Evolutionary conservation across 2,888 invertebrate species (phyloP), one percentile per base, ranked within the genome.

Genomic region (Noctua janthina): DNA sequence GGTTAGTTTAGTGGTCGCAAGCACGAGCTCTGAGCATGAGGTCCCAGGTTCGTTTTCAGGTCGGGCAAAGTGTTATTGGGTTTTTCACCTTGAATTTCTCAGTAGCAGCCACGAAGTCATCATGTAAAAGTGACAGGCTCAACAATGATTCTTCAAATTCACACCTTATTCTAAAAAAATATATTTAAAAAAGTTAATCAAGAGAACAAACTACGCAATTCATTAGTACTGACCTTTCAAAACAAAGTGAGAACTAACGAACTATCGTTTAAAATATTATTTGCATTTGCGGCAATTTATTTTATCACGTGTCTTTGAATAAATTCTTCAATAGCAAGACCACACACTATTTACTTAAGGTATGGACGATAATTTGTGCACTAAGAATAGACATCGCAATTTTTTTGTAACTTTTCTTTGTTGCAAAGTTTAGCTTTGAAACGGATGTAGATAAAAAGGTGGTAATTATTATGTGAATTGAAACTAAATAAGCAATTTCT

Each of bases 321-420:
- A 59, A 56, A 84, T 79, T 82, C 51, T 81, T 74, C 29, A 75
- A 80, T 69, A 68, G 49, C 13, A 0, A 80, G 81, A 86, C 87
- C 88, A 86, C 83, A 86, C 88, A 79, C 7, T 51, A 49, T 73
- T 75, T 75, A 46, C 20, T 85, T 85, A 85, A 85, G 87, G 77
- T 29, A 17, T 4, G 70, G 67, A 56, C 17, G 68, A 29, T 84
- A 76, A 51, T 71, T 76, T 74, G 15, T 67, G 43, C 43, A 62
- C n/a, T 56, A 62, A 46, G n/a, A 70, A 49, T 49, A 71, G 46
- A 29, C 10, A 20, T 4, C 10, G 10, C 13, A 1, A 39, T 29
- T 35, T 70, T 59, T 51, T 79, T 56, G 51, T 29, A 4, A 20
- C 1, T 35, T 39, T 23, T 68, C 62, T 75, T 67, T 51, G 1